phyloP scores from a whole-genome alignment of 2,797 vertebrate species.

The Pyrocephalus nanus region DNA sequence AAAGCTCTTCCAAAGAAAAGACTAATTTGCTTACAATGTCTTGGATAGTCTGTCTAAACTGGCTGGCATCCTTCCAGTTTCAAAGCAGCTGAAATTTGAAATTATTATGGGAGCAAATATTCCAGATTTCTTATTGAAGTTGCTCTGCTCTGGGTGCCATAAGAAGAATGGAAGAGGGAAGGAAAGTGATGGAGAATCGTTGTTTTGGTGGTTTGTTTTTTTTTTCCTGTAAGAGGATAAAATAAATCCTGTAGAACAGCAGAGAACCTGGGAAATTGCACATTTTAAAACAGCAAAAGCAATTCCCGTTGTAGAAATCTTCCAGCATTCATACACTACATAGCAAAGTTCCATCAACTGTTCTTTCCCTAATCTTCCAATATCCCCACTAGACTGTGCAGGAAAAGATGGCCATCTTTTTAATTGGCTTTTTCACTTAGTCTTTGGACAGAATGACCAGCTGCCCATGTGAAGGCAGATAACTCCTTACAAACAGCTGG shows the following conservation, averaged over 20 bases:
- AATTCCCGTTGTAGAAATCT: neutral
- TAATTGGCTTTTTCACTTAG: neutral
- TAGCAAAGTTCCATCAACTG: neutral
- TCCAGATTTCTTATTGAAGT: neutral
- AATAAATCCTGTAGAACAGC: neutral
- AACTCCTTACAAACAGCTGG: neutral
- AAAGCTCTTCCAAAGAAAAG: constrained; percentile 34
- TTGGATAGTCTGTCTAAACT: constrained; percentile 24
- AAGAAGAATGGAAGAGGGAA: neutral
- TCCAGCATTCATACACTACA: neutral
- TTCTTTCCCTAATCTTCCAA: neutral
- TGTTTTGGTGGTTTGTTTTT: neutral
- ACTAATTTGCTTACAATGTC: constrained; percentile 46
- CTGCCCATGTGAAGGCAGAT: neutral
- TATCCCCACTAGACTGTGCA: neutral
- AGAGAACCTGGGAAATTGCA: neutral
- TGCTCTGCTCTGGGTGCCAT: neutral
- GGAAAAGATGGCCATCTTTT: neutral
- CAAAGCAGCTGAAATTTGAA: constrained; percentile 14
- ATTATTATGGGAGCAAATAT: neutral
- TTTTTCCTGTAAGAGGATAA: neutral
- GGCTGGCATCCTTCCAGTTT: constrained; percentile 32
- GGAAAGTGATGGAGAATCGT: neutral
- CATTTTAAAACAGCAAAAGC: neutral
- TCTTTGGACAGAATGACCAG: neutral